These are phyloP conservation scores for Melinaea marsaeus DNA, from an alignment of 2,888 invertebrate species.

Conservation along the genomic window DNA sequence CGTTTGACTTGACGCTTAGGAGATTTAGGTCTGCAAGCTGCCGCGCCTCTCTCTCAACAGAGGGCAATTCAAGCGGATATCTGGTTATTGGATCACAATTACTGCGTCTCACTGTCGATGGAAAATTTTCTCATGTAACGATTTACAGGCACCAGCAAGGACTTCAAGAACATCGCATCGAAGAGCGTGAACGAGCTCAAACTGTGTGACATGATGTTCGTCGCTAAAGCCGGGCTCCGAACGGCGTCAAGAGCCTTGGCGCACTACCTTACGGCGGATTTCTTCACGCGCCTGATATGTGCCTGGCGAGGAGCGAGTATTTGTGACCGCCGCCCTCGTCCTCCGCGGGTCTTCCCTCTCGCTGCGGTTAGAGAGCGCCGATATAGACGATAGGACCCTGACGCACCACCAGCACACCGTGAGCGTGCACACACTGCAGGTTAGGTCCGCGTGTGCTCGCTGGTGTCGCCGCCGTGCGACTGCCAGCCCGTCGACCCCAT, in stretches of 20 bases:
- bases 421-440: constrained; percentile 44
- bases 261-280: constrained; percentile 56
- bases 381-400: constrained; percentile 30
- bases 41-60: constrained; percentile 98
- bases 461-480: constrained; percentile 42
- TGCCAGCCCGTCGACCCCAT: constrained; percentile 60
- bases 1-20: constrained; percentile 98
- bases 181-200: constrained; percentile 99
- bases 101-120: neutral
- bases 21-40: constrained; percentile 97
- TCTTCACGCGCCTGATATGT: constrained; percentile 42
- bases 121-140: neutral
- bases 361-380: constrained; percentile 50
- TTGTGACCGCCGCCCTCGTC: constrained; percentile 47
- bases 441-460: constrained; percentile 24
- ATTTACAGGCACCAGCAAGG: constrained; percentile 68
- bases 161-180: constrained; percentile 99
- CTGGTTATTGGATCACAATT: constrained; percentile 71
- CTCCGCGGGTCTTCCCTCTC: constrained; percentile 55
- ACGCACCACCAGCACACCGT: constrained; percentile 40
- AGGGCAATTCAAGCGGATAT: constrained; percentile 98
- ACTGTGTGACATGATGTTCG: constrained; percentile 84
- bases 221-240: constrained; percentile 66
- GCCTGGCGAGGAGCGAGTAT: constrained; percentile 56
- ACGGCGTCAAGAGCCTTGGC: constrained; percentile 63